These are phyloP conservation scores for Podiceps cristatus DNA, from an alignment of 2,113 vertebrate genomes.

Conservation along the genomic window DNA sequence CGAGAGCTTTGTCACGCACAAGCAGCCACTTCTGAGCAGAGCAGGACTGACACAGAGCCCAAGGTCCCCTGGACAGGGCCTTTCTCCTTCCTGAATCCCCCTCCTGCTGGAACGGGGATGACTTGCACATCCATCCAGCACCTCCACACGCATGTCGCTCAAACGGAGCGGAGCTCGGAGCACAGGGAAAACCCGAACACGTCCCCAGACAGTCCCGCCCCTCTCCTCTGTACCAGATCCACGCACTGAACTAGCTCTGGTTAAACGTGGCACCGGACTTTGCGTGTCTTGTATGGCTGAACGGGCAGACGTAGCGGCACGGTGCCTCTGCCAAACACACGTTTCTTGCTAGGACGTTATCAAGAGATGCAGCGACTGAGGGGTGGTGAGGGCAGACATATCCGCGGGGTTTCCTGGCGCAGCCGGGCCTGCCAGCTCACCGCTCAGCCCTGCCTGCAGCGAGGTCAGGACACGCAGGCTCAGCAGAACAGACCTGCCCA, in stretches of 20 bases:
- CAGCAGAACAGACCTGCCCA: background rate
- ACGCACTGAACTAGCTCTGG: rapidly evolving
- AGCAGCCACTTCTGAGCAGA: background rate
- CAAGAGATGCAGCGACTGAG: background rate
- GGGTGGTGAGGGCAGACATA: rapidly evolving
- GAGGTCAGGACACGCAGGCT: background rate
- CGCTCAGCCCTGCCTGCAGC: background rate
- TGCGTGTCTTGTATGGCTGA: background rate
- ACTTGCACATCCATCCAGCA: background rate
- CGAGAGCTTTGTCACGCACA: background rate
- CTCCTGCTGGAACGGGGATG: background rate
- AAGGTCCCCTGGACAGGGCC: too few species aligned
- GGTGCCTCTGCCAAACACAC: background rate
- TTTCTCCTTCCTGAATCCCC: background rate
- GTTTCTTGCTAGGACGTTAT: background rate
- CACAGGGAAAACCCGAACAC: background rate
- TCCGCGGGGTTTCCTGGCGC: rapidly evolving
- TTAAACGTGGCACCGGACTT: rapidly evolving
- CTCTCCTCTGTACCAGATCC: background rate
- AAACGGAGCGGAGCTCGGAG: background rate
- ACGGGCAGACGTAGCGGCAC: rapidly evolving
- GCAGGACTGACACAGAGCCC: background rate
- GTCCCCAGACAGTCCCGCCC: background rate
- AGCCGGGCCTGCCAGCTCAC: background rate
- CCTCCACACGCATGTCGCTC: rapidly evolving